These are phyloP conservation scores for Whitmania pigra DNA, from an alignment of 1,140 invertebrate species.

Conservation along the genomic window DNA sequence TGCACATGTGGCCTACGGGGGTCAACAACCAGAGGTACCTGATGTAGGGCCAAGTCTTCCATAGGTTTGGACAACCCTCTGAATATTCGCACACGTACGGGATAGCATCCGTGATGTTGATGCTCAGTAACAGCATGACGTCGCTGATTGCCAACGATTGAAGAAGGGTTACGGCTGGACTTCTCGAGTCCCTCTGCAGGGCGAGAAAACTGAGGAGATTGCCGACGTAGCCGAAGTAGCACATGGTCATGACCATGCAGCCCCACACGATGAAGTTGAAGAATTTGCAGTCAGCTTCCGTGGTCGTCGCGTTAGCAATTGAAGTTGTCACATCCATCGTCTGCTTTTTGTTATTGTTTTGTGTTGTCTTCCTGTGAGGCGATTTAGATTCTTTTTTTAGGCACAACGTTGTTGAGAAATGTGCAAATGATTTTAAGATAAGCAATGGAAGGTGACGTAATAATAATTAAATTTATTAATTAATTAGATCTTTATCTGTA, in stretches of 20 bases:
- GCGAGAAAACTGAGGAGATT: conserved; percentile 23
- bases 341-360: too few relatives aligned
- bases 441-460: too few relatives aligned
- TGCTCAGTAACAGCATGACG: conserved; percentile 20
- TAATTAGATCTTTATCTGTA: too few relatives aligned
- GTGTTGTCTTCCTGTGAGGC: too few relatives aligned
- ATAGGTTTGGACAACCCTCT: conserved; percentile 18
- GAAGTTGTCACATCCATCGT: too few relatives aligned
- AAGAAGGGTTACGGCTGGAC: conserved; percentile 21
- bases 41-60: conserved; percentile 23
- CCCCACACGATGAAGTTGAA: conserved; percentile 25
- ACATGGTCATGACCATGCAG: conserved; percentile 7
- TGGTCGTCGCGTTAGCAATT: not conserved
- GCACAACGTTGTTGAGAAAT: too few relatives aligned
- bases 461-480: too few relatives aligned
- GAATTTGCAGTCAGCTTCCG: conserved; percentile 11
- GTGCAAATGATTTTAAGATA: too few relatives aligned
- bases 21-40: conserved; percentile 23
- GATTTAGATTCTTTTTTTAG: too few relatives aligned
- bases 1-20: conserved; percentile 24
- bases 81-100: conserved; percentile 21
- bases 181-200: conserved; percentile 14
- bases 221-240: conserved; percentile 22
- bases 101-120: conserved; percentile 21
- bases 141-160: conserved; percentile 22